Conservation (phyloP, 2,888 invertebrate genomes). For the Andrena camellia region DNA sequence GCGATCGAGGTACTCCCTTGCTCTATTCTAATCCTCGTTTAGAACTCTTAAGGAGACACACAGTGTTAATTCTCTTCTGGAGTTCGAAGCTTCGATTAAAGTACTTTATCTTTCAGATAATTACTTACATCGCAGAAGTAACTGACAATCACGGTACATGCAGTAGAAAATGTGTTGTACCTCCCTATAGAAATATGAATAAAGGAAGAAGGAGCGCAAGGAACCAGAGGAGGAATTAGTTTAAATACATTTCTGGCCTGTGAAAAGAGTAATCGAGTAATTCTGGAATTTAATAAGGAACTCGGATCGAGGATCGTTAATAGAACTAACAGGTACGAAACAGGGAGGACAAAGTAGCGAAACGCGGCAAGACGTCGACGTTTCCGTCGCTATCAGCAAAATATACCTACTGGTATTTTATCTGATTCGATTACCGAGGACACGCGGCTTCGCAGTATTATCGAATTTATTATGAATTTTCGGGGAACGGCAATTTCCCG, state of each 20-base stretch:
- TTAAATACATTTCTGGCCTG: constrained; percentile 15
- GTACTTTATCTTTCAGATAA: too few relatives aligned
- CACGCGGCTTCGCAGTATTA: constrained; percentile 70
- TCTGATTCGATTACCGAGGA: constrained; percentile 78
- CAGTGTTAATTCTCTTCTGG: too few relatives aligned
- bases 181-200: too few relatives aligned
- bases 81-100: too few relatives aligned
- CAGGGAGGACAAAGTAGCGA: constrained; percentile 20
- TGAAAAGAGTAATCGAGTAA: constrained; percentile 27
- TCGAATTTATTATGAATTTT: constrained; percentile 85
- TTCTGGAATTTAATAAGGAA: constrained; percentile 53
- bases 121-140: too few relatives aligned
- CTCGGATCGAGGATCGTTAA: constrained; percentile 44
- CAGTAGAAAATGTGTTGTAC: too few relatives aligned
- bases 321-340: constrained; percentile 31
- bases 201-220: neutral
- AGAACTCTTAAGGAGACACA: too few relatives aligned
- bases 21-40: too few relatives aligned
- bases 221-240: neutral
- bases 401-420: constrained; percentile 81
- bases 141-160: too few relatives aligned
- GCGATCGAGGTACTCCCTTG: too few relatives aligned
- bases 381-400: constrained; percentile 75
- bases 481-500: constrained; percentile 82
- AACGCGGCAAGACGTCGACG: constrained; percentile 40